Evolutionary conservation across 2,797 vertebrate genomes (phyloP), one percentile per base, ranked within the genome.

Genomic region (Capromys pilorides): DNA sequence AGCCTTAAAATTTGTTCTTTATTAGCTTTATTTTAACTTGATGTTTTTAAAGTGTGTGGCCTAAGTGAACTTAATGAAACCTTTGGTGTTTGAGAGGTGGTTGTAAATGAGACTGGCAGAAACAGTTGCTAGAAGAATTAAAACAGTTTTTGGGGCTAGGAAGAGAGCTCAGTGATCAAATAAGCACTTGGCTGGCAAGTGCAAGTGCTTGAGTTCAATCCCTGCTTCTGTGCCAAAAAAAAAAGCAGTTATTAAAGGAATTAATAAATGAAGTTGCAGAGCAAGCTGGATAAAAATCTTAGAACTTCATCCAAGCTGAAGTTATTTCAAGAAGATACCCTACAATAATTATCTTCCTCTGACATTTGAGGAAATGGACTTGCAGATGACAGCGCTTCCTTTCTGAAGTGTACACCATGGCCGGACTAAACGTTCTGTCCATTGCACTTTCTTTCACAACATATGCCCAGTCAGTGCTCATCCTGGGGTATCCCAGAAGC

Each of bases 1-100:
- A 97, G 98, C 98, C 98, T 98, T 98, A 98, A 98, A 97, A 98
- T 98, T 93, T 97, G 97, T 97, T 98, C 97, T 97, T 97, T 96
- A 1, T 96, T 98, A 97, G 96, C 95, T 96, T 98, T 98, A 97
- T 97, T 98, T 98, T 94, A 92, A 8, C 79, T 93, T 83, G 36
- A 82, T 95, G 51, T 93, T 95, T 95, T 95, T 57, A 59, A 96
- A 96, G 69, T 82, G 79, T 78, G 33, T 96, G 81, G 86, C 45
- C 91, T 93, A 87, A 86, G 39, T 94, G 87, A 94, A 39, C 62
- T 94, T 95, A 95, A 36, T 93, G 82, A 85, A 88, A 91, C n/a
- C 73, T 89, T 57, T 85, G 73, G 73, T 96, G 83, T 96, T 67
- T 92, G 79, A 93, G 67, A 94, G 67, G 54, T 91, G 59, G 16